Percentiles rank a stretch among this genome's conserved stretches.
phyloP scores from a whole-genome alignment of 1,140 invertebrate genomes.

The Drosophila orena region DNA sequence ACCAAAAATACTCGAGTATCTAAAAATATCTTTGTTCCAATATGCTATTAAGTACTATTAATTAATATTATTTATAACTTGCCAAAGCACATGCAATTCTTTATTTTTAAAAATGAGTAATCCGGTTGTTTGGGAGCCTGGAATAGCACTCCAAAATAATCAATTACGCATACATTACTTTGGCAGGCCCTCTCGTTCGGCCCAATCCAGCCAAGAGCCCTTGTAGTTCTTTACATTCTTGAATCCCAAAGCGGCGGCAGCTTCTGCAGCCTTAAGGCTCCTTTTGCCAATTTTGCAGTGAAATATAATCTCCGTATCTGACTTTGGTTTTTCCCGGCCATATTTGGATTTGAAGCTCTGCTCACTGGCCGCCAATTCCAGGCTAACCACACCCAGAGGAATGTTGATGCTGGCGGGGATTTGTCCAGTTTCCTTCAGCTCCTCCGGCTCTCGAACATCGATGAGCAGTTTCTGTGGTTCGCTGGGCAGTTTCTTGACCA shows the following conservation, averaged over 20 bases:
- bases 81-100: not conserved
- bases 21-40: not conserved
- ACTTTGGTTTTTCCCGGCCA: constrained; percentile 86
- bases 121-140: not conserved
- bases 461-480: constrained; percentile 86
- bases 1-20: constrained; percentile 2
- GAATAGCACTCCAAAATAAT: too few species aligned
- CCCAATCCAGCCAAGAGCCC: constrained; percentile 85
- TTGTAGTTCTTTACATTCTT: constrained; percentile 85
- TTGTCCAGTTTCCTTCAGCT: constrained; percentile 88
- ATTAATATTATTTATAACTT: constrained; percentile 25
- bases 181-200: constrained; percentile 85
- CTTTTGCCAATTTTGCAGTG: constrained; percentile 88
- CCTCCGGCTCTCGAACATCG: constrained; percentile 89
- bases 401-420: constrained; percentile 90
- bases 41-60: constrained; percentile 24
- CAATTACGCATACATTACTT: too few species aligned
- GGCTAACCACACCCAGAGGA: constrained; percentile 86
- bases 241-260: constrained; percentile 87
- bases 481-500: constrained; percentile 85
- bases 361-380: constrained; percentile 66
- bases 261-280: constrained; percentile 86
- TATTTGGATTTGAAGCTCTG: constrained; percentile 85
- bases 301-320: constrained; percentile 87
- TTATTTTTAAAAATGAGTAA: not conserved